A percentile compares a stretch with the other conserved stretches of the same genome.
phyloP scores from a whole-genome alignment of 2,888 invertebrate species.

The Tyria jacobaeae region DNA sequence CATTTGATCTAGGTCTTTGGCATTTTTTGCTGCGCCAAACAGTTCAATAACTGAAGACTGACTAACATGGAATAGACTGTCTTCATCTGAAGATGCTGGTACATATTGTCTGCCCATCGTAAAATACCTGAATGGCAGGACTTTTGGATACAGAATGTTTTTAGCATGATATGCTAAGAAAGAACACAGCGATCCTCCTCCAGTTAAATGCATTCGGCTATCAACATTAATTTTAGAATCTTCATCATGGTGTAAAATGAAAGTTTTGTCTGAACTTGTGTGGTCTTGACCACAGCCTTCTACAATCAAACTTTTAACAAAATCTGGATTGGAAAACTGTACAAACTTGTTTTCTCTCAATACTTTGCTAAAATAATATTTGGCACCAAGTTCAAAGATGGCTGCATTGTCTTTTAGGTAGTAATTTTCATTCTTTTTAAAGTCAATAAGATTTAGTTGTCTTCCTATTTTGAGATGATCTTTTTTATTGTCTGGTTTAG shows the following conservation, averaged over 20 bases:
- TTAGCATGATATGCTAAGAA: conserved; percentile 92
- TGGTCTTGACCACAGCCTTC: conserved; percentile 90
- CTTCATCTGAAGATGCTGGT: conserved; percentile 72
- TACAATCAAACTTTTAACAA: conserved; percentile 90
- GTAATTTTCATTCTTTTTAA: conserved; percentile 86
- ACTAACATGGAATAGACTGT: conserved; percentile 88
- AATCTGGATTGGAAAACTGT: conserved; percentile 92
- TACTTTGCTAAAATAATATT: conserved; percentile 81
- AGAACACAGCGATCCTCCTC: conserved; percentile 90
- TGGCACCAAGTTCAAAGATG: conserved; percentile 88
- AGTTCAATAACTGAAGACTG: conserved; percentile 90
- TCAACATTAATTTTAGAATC: conserved; percentile 83
- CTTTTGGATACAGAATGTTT: conserved; percentile 86
- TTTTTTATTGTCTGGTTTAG: conserved; percentile 65
- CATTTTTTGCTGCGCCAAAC: conserved; percentile 87
- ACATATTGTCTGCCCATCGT: conserved; percentile 90
- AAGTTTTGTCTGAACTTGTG: conserved; percentile 83
- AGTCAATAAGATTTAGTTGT: conserved; percentile 84
- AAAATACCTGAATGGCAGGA: conserved; percentile 90
- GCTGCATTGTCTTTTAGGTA: conserved; percentile 90
- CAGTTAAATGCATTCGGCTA: conserved; percentile 90
- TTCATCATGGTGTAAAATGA: conserved; percentile 87
- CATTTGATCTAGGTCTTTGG: conserved; percentile 78
- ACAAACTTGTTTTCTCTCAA: conserved; percentile 83
- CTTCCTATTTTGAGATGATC: conserved; percentile 87